Evolutionary conservation across 2,888 invertebrate species (phyloP), one percentile per base, ranked within the genome.

Genomic region (Willowsia nigromaculata): DNA sequence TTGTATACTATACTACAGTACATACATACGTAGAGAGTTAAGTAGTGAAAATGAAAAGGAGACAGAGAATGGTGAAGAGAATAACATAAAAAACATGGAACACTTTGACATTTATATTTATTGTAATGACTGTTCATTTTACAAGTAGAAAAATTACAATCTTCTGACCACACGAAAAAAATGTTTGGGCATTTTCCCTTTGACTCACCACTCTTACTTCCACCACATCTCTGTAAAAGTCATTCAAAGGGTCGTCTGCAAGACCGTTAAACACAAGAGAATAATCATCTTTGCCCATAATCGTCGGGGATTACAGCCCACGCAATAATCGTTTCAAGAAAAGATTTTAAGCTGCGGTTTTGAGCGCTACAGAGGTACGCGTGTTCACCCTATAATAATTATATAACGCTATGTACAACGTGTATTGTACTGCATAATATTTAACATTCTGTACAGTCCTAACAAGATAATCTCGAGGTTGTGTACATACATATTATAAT

Each of bases 41-140:
- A 59, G 13, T 7, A 50, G 15, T 30, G 7, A 71, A n/a, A 37
- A 65, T 37, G 13, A 37, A 53, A 18, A 18, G 25, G 62, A 40
- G 6, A 33, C 1, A 25, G 9, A 30, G 65, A 65, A n/a, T 30
- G 65, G 50, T n/a, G 25, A 30, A 37, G 33, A 68, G 27, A 74
- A 50, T 15, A 68, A 27, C 11, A 27, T 74, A 74, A 71, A 71
- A 40, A 62, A 13, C 65, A 47, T 80, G 86, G 40, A 80, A 53
- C 37, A 71, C 56, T 78, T 81, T 87, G 87, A 87, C 87, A 87
- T 87, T 87, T 81, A 87, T 87, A 81, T 87, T 87, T 87, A 87
- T 87, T 81, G 74, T 81, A 87, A 87, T 87, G 87, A 50, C 87
- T 87, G 68, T 65, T 86, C 87, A 25, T 86, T 65, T 80, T 80